phyloP scores from a whole-genome alignment of 2,888 invertebrate genomes.

The Hecatera dysodea region DNA sequence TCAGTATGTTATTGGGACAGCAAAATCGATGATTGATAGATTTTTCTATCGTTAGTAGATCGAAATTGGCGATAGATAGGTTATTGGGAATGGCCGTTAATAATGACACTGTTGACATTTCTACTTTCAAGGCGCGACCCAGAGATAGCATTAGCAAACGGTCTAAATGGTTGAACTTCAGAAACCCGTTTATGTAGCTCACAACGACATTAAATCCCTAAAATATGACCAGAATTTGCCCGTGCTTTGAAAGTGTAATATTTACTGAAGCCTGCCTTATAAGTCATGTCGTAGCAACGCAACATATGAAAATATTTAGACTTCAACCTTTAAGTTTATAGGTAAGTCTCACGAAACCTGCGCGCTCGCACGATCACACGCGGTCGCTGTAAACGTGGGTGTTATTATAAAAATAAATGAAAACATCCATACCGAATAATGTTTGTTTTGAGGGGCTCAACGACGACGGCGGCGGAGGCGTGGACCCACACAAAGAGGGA shows the following conservation, averaged over 20 bases:
- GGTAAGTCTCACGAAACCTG: constrained; percentile 79
- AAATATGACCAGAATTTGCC: constrained; percentile 62
- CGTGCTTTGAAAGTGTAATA: constrained; percentile 68
- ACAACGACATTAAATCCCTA: constrained; percentile 41
- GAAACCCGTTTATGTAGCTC: constrained; percentile 72
- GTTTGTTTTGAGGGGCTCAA: constrained; percentile 88
- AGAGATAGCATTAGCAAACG: constrained; percentile 88
- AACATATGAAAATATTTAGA: constrained; percentile 74
- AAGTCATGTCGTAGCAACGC: constrained; percentile 53
- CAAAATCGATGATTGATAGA: no score
- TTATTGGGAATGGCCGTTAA: no score
- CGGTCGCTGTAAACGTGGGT: constrained; percentile 80
- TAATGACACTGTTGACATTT: constrained; percentile 86
- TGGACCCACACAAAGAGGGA: constrained; percentile 89
- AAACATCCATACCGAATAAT: constrained; percentile 86
- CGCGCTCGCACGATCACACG: constrained; percentile 79
- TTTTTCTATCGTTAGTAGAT: no score
- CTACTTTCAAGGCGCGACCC: constrained; percentile 82
- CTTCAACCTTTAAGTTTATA: constrained; percentile 74
- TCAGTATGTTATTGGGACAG: no score
- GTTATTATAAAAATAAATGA: constrained; percentile 88
- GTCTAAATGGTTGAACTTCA: constrained; percentile 77
- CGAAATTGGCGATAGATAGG: no score
- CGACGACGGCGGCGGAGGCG: constrained; percentile 77
- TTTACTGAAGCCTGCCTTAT: constrained; percentile 68